Evolutionary conservation across 2,888 invertebrate species (phyloP).

Genomic region (Tethea ocularis): DNA sequence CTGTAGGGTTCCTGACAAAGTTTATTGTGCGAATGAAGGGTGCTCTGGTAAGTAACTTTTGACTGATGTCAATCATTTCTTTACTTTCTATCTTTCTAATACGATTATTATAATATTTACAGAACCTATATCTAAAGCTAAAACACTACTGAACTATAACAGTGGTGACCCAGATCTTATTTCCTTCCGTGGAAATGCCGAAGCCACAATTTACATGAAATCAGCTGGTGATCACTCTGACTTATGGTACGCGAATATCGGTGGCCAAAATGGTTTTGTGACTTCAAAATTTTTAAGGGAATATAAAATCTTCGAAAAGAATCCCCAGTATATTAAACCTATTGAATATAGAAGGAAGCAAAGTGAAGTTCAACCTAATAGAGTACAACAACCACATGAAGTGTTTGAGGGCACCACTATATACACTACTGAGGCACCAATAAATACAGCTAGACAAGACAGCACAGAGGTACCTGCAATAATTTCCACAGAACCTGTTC

Average conservation of each 20-base stretch:
- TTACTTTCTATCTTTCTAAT: conserved; percentile 14
- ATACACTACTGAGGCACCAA: conserved; percentile 60
- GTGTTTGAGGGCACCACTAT: conserved; percentile 88
- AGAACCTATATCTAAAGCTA: conserved; percentile 86
- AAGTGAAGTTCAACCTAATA: conserved; percentile 61
- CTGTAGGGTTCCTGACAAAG: conserved; percentile 85
- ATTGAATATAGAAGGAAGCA: conserved; percentile 33
- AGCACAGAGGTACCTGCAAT: conserved; percentile 25
- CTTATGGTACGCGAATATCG: conserved; percentile 88
- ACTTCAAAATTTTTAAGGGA: conserved; percentile 85
- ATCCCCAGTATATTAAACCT: conserved; percentile 61
- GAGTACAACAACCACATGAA: conserved; percentile 71
- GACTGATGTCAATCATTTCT: conserved; percentile 41
- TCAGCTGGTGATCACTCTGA: conserved; percentile 85
- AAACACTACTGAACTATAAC: conserved; percentile 82
- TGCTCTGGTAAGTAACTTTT: conserved; percentile 85
- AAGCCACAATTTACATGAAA: conserved; percentile 87
- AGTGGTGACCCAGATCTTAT: conserved; percentile 83
- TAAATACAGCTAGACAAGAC: conserved; percentile 27
- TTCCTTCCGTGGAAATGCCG: conserved; percentile 83
- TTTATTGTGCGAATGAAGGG: conserved; percentile 87
- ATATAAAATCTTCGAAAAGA: conserved; percentile 73
- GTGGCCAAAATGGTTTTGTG: conserved; percentile 87
- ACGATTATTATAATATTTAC: conserved; percentile 50
- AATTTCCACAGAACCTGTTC: conserved; percentile 28